Conservation (phyloP, 2,113 vertebrate genomes). For the Trochalopteron elliotii region DNA sequence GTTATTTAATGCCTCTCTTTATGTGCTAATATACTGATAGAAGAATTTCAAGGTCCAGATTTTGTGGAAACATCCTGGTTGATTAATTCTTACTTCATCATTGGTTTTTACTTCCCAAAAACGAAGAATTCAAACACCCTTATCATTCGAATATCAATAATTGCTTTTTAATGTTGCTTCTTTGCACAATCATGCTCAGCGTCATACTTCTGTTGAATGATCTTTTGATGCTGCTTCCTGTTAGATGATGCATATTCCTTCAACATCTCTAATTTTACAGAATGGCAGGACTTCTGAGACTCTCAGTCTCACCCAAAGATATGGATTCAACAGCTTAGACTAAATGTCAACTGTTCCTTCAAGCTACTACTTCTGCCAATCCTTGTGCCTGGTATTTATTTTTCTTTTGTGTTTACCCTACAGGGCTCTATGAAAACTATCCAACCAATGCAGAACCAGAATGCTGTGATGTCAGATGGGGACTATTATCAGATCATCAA, state of each 20-base stretch:
- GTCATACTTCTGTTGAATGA: background rate
- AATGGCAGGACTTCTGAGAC: background rate
- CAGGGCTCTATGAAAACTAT: slow-evolving; percentile 94
- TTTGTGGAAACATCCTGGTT: background rate
- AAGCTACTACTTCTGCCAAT: background rate
- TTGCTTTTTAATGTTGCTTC: background rate
- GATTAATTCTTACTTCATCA: background rate
- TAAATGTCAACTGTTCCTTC: background rate
- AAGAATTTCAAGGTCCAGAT: background rate
- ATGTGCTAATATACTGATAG: background rate
- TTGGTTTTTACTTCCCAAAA: background rate
- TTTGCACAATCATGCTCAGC: background rate
- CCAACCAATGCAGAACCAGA: slow-evolving; percentile 89
- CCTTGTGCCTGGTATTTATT: background rate
- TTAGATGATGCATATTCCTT: background rate
- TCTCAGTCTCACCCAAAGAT: background rate
- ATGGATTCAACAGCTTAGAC: background rate
- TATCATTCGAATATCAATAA: background rate
- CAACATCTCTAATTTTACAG: background rate
- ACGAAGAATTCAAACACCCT: background rate
- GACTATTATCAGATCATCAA: slow-evolving; percentile 81
- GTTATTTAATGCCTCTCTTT: background rate
- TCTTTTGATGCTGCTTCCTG: background rate
- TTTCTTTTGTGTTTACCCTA: background rate
- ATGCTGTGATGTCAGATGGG: slow-evolving; percentile 97